Base-by-base conservation (phyloP, 1,140 invertebrate species). In the Drosophila setifemur region DNA sequence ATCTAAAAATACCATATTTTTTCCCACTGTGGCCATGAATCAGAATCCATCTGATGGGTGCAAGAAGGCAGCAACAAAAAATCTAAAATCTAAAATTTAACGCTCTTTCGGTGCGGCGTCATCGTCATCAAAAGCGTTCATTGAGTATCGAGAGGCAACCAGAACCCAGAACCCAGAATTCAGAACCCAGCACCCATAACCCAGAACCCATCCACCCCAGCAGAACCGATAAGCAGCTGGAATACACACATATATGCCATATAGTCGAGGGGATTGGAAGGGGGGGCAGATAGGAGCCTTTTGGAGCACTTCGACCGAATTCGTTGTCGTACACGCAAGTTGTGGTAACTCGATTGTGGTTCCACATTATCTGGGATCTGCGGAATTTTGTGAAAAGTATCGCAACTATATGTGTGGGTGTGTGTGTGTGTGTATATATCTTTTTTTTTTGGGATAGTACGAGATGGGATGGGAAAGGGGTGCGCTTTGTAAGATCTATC, bases 211-310 rank as follows among this genome's bases (percentile, higher is more conserved):
- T 9, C 12, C 42, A 19, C 31, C 26, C 43, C 60, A 29, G 19
- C 63, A 37, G 72, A 81, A 63, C 35, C 70, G 78, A 83, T 83
- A 83, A 83, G 78, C 78, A 78, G 64, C 73, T 70, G 69, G 42
- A 43, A 58, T 43, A 33, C 23, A 19, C 14, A 31, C 18, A 31
- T 47, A 47, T 31, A 7, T 11, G 35, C 25, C 44, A 63, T 49
- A 49, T 28, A 43, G 29, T 26, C 19, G 21, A 35, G 33, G 49
- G 21, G 50, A 45, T 52, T 18, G 45, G 8, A 25, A 19, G 45
- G 6, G 23, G 35, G 35, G 25, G 26, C 19, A 54, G 77, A 82
- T 82, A 76, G 73, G 63, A 57, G 26, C 25, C 11, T 28, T 14
- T 19, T 72, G 21, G 54, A 73, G 66, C 45, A 44, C 54, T 83